A percentile compares a stretch with the other conserved stretches of the same genome.
Evolutionary conservation across 2,113 vertebrate genomes (phyloP).

Genomic region (Chionis minor): DNA sequence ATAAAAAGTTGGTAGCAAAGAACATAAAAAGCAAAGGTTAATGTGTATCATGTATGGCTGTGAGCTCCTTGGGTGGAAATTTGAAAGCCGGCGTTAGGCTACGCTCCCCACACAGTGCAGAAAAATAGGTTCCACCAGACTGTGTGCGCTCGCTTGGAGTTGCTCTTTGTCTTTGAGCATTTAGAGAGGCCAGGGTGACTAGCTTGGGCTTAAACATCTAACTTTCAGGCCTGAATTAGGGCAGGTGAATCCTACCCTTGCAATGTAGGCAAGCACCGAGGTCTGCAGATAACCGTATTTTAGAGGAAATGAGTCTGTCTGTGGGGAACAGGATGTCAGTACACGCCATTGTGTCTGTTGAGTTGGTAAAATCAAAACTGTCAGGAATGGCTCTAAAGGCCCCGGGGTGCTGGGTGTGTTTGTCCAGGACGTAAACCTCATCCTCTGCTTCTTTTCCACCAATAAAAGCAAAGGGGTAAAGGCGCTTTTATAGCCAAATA

Average conservation of each 20-base stretch:
- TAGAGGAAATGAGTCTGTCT: accelerated
- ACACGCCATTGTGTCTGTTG: background rate
- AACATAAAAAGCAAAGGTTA: background rate
- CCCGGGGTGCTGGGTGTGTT: accelerated
- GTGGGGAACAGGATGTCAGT: accelerated
- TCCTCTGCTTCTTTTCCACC: background rate
- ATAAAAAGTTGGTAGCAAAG: background rate
- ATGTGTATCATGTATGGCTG: accelerated
- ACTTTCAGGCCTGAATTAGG: background rate
- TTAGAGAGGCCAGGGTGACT: background rate
- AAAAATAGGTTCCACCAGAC: background rate
- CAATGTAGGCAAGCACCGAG: no score
- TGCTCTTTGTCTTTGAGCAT: background rate
- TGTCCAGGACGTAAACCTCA: background rate
- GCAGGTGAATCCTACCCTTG: background rate
- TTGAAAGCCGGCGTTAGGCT: background rate
- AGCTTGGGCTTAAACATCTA: background rate
- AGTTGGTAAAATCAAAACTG: background rate
- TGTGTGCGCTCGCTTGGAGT: background rate
- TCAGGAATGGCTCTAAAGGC: background rate
- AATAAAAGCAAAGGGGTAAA: background rate
- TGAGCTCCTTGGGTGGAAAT: background rate
- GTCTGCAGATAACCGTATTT: background rate
- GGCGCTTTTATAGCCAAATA: background rate
- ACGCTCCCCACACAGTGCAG: accelerated